Base-by-base conservation (phyloP, 2,797 vertebrate species). In the Myotis findleyi region DNA sequence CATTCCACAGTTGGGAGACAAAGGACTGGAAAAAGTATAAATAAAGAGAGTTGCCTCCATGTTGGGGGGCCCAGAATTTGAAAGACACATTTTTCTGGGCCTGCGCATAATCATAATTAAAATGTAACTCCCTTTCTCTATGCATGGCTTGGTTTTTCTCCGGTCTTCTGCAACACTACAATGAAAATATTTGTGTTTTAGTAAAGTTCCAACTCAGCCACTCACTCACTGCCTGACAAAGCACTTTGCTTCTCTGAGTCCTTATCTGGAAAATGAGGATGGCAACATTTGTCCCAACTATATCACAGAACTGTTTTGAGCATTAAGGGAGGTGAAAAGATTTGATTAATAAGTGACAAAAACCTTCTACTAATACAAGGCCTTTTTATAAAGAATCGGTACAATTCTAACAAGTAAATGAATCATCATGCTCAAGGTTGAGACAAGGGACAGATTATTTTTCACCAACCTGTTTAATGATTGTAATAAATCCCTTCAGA, bases 401-500 rank as follows among this genome's bases (percentile, higher is more conserved):
- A n/a, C 7, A 79, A 41, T 82, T 51, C 21, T 47, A 68, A 66
- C 14, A 55, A 71, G 77, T 77, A n/a, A 41, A 51, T 87, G 9
- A 71, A 36, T 62, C 73, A 66, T 59, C 21, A 69, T 25, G 27
- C 68, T 53, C 38, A 77, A 89, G 3, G 8, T 66, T 57, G 18
- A 47, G 14, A 20, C 64, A 27, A 4, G 12, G 27, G 30, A 92
- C 77, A 71, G 1, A 53, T 77, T 83, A 51, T 1, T 64, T 71
- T 76, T 51, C 72, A 8, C 25, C 38, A 93, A 68, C 2, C 4
- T 89, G 85, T 53, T 49, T 41, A 68, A 75, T 23, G 6, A 62
- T 84, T 89, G 4, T 72, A 71, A 84, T 66, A 82, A 91, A 59
- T 71, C 18, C 20, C 17, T 79, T 89, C 53, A 85, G 47, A 89